These are phyloP conservation scores for Patella vulgata DNA, from an alignment of 1,140 invertebrate species.

Conservation along the genomic window DNA sequence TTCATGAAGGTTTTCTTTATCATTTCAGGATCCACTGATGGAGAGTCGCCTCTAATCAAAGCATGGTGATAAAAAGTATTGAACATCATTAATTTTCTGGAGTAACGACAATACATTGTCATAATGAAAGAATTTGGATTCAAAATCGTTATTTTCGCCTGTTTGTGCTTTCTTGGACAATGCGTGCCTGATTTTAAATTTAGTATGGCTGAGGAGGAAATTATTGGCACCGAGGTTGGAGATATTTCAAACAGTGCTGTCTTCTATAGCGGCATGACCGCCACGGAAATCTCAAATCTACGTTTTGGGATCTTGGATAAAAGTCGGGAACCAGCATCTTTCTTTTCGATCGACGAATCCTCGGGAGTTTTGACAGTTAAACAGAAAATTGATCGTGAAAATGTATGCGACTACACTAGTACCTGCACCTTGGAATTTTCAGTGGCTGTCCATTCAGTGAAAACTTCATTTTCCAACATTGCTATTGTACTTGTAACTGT, in stretches of 20 bases:
- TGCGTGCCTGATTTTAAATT: slow-evolving; percentile 19
- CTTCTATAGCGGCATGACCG: slow-evolving; percentile 24
- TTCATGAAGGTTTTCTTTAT: too few species aligned
- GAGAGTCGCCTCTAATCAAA: too few species aligned
- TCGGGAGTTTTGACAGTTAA: slow-evolving; percentile 29
- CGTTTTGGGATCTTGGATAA: slow-evolving; percentile 34
- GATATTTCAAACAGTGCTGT: slow-evolving; percentile 28
- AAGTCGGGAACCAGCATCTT: slow-evolving; percentile 20
- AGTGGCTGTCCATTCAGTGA: slow-evolving; percentile 31
- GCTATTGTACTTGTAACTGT: slow-evolving; percentile 37
- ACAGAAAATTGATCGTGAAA: slow-evolving; percentile 40
- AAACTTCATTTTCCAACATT: slow-evolving; percentile 33
- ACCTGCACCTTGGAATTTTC: slow-evolving; percentile 33
- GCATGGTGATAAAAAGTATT: too few species aligned
- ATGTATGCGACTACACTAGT: slow-evolving; percentile 25
- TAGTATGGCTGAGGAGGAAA: slow-evolving; percentile 28
- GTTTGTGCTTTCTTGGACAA: too few species aligned
- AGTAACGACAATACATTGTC: too few species aligned
- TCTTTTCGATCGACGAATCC: slow-evolving; percentile 31
- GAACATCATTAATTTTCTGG: too few species aligned
- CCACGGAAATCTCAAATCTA: slow-evolving; percentile 17
- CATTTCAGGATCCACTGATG: too few species aligned
- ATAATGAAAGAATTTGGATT: too few species aligned
- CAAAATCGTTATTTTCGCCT: too few species aligned
- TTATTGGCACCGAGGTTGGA: slow-evolving; percentile 29